phyloP scores from a whole-genome alignment of 2,113 vertebrate genomes.

The Zapus hudsonius region DNA sequence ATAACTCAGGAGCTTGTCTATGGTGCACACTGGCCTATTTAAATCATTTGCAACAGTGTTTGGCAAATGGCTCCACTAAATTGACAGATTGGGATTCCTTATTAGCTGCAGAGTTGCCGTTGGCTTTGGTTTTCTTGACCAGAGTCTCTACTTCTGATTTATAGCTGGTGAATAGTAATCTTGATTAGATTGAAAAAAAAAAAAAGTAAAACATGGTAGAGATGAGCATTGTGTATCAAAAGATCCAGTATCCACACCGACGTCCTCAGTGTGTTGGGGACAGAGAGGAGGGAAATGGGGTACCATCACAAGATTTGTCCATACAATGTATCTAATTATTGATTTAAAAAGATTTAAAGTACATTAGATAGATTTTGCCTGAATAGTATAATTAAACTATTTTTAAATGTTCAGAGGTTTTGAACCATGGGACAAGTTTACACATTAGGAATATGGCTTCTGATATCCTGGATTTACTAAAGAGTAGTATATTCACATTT shows the following conservation, averaged over 20 bases:
- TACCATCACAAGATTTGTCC: too few species aligned
- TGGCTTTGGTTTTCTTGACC: constrained; percentile 50
- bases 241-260: too few species aligned
- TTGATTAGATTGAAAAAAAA: constrained; percentile 21
- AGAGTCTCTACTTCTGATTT: neutral
- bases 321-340: too few species aligned
- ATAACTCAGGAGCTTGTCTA: constrained; percentile 36
- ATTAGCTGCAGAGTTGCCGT: constrained; percentile 78
- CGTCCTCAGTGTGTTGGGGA: too few species aligned
- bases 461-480: neutral
- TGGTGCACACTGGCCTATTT: constrained; percentile 61
- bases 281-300: too few species aligned
- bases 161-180: neutral
- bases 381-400: neutral
- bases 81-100: constrained; percentile 75
- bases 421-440: neutral
- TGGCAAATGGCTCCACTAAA: constrained; percentile 37
- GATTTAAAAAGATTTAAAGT: neutral
- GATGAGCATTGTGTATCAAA: neutral
- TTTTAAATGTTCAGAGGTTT: constrained; percentile 4
- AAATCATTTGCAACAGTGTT: constrained; percentile 73
- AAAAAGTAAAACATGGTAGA: neutral
- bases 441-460: neutral
- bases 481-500: neutral
- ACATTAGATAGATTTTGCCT: neutral